Percentiles rank a stretch among this genome's conserved stretches.
Evolutionary conservation across 2,797 vertebrate species (phyloP).

Genomic region (Protonibea diacanthus): DNA sequence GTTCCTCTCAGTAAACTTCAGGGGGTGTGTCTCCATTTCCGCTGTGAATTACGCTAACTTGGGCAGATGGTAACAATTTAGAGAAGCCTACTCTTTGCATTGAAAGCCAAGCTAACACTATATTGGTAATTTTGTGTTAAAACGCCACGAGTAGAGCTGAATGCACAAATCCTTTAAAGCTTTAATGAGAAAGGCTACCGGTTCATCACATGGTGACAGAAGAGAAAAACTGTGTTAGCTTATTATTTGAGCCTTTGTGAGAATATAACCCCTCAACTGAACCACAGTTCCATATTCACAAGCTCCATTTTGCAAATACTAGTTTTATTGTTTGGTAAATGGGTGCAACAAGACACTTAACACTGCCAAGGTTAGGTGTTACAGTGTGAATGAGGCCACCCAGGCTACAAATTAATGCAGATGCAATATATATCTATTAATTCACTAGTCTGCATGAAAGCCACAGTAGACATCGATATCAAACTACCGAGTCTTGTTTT

Average conservation of each 20-base stretch:
- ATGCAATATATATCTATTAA: slow-evolving; percentile 34
- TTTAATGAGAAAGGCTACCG: slow-evolving; percentile 7
- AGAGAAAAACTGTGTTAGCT: not conserved
- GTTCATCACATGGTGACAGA: slow-evolving; percentile 9
- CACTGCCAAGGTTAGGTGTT: not conserved
- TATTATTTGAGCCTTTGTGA: slow-evolving; percentile 16
- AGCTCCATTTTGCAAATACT: slow-evolving; percentile 14
- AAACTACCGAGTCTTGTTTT: slow-evolving; percentile 53
- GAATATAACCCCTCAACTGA: not conserved
- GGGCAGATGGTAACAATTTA: slow-evolving; percentile 68
- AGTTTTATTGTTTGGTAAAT: slow-evolving; percentile 27
- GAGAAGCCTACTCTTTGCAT: slow-evolving; percentile 35
- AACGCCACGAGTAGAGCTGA: not conserved
- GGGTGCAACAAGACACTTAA: not conserved
- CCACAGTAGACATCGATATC: slow-evolving; percentile 26
- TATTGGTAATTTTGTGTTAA: slow-evolving; percentile 1
- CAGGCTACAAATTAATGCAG: slow-evolving; percentile 31
- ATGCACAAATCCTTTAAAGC: slow-evolving; percentile 14
- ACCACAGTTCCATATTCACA: slow-evolving; percentile 3
- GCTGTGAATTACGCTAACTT: slow-evolving; percentile 60
- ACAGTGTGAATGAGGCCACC: slow-evolving; percentile 20
- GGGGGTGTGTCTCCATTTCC: slow-evolving; percentile 65
- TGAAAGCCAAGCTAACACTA: slow-evolving; percentile 32
- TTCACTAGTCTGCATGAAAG: slow-evolving; percentile 23
- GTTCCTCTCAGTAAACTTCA: slow-evolving; percentile 64